Percentiles rank a stretch among this genome's conserved stretches.
Evolutionary conservation across 2,797 vertebrate species (phyloP).

Genomic region (Rhynchonycteris naso): DNA sequence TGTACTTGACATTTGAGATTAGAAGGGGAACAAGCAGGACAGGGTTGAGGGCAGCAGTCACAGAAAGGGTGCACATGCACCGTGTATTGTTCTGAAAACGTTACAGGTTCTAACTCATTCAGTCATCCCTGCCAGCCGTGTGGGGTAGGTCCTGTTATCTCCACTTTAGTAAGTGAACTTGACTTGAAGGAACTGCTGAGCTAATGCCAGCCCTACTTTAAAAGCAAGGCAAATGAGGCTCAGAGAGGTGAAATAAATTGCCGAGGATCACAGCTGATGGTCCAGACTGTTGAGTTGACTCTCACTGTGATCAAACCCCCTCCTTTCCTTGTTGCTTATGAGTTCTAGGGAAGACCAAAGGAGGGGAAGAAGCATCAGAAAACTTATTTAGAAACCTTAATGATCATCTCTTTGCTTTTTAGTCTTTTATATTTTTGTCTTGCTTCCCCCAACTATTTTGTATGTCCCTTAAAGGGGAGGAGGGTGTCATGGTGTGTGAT

Average conservation of each 20-base stretch:
- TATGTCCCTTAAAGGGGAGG: neutral
- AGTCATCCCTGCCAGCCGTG: neutral
- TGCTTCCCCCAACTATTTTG: neutral
- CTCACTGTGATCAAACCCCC: too few species aligned
- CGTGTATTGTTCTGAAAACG: accelerated
- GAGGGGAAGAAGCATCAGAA: accelerated
- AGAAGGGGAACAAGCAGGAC: neutral
- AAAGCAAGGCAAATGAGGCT: neutral
- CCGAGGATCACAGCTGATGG: neutral
- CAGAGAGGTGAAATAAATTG: neutral
- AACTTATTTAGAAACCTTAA: neutral
- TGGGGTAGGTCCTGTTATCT: accelerated
- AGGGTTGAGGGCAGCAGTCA: neutral
- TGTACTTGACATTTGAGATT: neutral
- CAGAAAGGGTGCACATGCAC: accelerated
- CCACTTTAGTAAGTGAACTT: neutral
- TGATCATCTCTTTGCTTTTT: neutral
- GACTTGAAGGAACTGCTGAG: too few species aligned
- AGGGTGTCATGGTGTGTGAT: neutral
- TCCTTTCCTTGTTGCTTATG: neutral
- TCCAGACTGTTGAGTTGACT: accelerated
- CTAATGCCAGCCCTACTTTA: neutral
- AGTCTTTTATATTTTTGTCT: neutral
- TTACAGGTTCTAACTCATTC: accelerated
- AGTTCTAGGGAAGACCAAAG: neutral